These are phyloP conservation scores for Corapipo altera DNA, from an alignment of 2,113 vertebrate genomes.

Conservation along the genomic window DNA sequence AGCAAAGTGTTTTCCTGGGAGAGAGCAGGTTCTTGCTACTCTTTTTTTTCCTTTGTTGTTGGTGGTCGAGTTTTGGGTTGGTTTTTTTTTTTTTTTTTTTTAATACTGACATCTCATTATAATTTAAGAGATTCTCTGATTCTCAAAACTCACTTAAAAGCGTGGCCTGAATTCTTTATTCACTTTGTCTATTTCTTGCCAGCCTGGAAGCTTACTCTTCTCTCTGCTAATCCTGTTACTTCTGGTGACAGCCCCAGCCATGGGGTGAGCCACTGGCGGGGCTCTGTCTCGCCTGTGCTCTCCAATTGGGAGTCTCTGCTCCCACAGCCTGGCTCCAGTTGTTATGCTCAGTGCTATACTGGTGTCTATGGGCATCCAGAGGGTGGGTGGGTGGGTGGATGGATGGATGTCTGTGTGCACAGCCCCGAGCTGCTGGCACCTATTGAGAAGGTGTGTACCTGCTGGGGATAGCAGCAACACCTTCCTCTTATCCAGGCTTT, in stretches of 20 bases:
- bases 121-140: background rate
- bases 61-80: no score
- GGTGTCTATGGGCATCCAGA: background rate
- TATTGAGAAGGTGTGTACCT: background rate
- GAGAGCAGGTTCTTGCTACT: background rate
- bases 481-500: background rate
- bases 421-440: fast-evolving
- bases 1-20: background rate
- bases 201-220: background rate
- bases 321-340: background rate
- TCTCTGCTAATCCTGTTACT: constrained; percentile 5
- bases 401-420: background rate
- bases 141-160: background rate
- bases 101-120: background rate
- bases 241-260: background rate
- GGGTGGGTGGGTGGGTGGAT: background rate
- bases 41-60: fast-evolving
- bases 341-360: background rate
- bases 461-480: background rate
- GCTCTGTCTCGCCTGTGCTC: fast-evolving
- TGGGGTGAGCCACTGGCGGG: background rate
- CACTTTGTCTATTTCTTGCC: background rate
- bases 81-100: no score
- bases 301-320: fast-evolving
- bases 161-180: background rate